Evolutionary conservation across 2,888 invertebrate species (phyloP), one percentile per base, ranked within the genome.

Genomic region (Drosophila quasianomalipes): DNA sequence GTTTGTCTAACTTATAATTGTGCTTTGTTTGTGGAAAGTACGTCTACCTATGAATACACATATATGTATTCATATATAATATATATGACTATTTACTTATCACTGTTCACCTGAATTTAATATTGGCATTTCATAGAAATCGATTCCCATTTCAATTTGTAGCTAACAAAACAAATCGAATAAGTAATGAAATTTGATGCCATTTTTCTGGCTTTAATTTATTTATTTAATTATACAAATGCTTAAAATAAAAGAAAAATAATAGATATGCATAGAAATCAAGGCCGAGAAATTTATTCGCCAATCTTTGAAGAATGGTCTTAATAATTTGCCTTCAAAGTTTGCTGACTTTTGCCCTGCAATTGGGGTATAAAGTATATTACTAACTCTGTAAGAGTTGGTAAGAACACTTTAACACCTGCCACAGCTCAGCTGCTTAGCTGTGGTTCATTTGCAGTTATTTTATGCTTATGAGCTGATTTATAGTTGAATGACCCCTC

Each of bases 1-100:
- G 78, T 79, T 79, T 79, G 79, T 47, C 58, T 70, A 59, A 79
- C 66, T 67, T 64, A 39, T 52, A 77, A 81, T 66, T 73, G 65
- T 65, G 62, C 51, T 69, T 49, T 35, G 28, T 28, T 39, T 64
- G 60, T 47, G 44, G 12, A 19, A 73, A 73, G 47, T 67, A 54
- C 62, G 22, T 35, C 22, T 58, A 53, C 53, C 52, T 14, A 55
- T 22, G 14, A 54, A 28, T 22, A 37, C 37, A 49, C 12, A 52
- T 58, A 26, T 31, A 28, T 63, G 1, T 16, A 16, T n/a, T n/a
- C 10, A 19, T 31, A 14, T 30, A 26, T 58, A 58, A 44, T 22
- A 16, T 47, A 52, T 73, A 54, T 55, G 26, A 26, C 31, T 44
- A 35, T 53, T n/a, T 35, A 47, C 47, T 63, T 22, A 41, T 57